These are phyloP conservation scores for Polypedilum vanderplanki DNA, from an alignment of 1,140 invertebrate species.

Conservation along the genomic window DNA sequence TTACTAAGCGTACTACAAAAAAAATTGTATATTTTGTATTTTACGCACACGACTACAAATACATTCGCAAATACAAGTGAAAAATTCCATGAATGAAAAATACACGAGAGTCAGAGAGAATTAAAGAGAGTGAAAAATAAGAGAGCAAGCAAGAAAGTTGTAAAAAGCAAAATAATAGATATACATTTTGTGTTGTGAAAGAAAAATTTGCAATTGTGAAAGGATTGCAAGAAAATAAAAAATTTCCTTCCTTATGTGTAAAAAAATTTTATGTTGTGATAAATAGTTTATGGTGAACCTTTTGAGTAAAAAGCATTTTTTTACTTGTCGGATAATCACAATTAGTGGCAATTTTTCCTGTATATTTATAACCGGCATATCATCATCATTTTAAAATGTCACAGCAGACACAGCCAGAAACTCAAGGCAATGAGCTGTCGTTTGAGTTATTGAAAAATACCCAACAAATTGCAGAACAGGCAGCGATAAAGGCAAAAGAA, in stretches of 20 bases:
- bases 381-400: not conserved
- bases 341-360: too few relatives aligned
- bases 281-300: not conserved
- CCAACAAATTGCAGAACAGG: conserved; percentile 17
- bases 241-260: not conserved
- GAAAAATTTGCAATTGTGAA: not conserved
- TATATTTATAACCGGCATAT: too few relatives aligned
- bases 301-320: not conserved
- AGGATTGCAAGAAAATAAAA: not conserved
- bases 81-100: conserved; percentile 27
- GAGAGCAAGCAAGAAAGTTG: not conserved
- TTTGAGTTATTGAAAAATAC: conserved; percentile 26
- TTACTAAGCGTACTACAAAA: conserved; percentile 10
- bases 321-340: not conserved
- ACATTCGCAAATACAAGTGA: not conserved
- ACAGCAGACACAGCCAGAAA: not conserved
- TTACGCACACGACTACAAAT: not conserved
- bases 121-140: not conserved
- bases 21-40: not conserved
- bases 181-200: not conserved
- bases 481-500: conserved; percentile 28
- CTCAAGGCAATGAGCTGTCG: not conserved
- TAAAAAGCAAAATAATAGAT: not conserved
- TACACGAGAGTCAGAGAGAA: not conserved
- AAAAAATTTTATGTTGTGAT: not conserved